phyloP scores from a whole-genome alignment of 2,113 vertebrate genomes.

The Gulo gulo region DNA sequence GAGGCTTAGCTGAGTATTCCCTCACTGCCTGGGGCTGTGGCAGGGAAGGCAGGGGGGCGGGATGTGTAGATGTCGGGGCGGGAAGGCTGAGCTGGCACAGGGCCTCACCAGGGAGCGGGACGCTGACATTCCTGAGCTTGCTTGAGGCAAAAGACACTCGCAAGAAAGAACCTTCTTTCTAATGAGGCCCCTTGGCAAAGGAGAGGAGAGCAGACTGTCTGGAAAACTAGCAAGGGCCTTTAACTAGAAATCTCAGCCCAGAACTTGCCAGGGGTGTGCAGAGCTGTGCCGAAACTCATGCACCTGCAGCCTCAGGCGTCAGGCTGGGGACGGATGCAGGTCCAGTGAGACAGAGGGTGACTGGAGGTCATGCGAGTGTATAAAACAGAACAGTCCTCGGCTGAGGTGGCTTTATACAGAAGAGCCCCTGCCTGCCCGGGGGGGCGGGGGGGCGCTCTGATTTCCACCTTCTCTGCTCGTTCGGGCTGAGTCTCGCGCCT shows the following conservation, averaged over 20 bases:
- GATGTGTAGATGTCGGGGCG: not conserved
- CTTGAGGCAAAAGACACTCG: not conserved
- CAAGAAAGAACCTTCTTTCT: not conserved
- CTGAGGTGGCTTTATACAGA: not conserved
- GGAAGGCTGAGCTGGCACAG: not conserved
- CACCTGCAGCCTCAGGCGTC: not conserved
- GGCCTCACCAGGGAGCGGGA: not conserved
- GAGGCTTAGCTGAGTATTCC: not conserved
- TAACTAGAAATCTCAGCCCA: not conserved
- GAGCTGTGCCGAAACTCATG: fast-evolving
- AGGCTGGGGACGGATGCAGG: not conserved
- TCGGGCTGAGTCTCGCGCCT: not conserved
- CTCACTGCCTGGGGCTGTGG: not conserved
- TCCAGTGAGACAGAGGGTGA: not conserved
- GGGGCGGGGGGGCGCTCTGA: not conserved
- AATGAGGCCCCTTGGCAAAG: not conserved
- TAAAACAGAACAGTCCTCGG: not conserved
- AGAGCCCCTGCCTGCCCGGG: not conserved
- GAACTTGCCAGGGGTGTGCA: not conserved
- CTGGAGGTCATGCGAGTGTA: no score
- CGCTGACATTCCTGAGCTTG: not conserved
- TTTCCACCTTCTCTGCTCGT: not conserved
- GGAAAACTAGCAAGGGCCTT: not conserved
- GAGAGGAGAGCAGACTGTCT: not conserved
- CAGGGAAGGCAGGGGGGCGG: not conserved